phyloP scores from a whole-genome alignment of 2,797 vertebrate genomes.

The Danio albolineatus region DNA sequence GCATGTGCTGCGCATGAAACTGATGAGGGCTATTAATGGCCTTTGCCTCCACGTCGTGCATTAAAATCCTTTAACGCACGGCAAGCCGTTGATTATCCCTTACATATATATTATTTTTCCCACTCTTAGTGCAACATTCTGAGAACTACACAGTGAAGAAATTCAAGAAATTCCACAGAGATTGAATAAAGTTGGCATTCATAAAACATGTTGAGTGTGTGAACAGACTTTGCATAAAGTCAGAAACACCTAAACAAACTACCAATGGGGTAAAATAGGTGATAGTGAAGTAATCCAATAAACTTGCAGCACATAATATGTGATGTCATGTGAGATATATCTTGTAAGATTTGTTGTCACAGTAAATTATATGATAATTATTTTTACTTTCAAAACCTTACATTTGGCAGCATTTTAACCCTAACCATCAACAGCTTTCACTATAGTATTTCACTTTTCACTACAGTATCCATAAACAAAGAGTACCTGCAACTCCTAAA shows the following conservation, averaged over 20 bases:
- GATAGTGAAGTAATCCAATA: neutral
- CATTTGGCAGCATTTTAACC: neutral
- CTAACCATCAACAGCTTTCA: neutral
- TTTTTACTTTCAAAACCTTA: neutral
- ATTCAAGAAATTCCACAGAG: neutral
- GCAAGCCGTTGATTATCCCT: too few species aligned
- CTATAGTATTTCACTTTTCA: too few species aligned
- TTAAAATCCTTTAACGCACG: too few species aligned
- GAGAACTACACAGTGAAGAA: neutral
- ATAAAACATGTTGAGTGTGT: neutral
- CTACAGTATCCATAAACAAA: too few species aligned
- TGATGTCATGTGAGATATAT: neutral
- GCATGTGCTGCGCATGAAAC: too few species aligned
- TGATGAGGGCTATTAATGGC: too few species aligned
- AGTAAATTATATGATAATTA: neutral
- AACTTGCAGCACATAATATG: neutral
- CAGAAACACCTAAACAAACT: neutral
- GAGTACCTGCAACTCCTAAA: too few species aligned
- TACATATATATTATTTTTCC: too few species aligned
- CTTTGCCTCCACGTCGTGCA: too few species aligned
- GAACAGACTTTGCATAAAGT: neutral
- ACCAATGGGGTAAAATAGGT: neutral
- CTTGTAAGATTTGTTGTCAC: too few species aligned
- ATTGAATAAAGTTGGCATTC: too few species aligned
- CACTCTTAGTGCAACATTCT: neutral